These are phyloP conservation scores for Baccha elongata DNA, from an alignment of 2,888 invertebrate genomes.

Conservation along the genomic window DNA sequence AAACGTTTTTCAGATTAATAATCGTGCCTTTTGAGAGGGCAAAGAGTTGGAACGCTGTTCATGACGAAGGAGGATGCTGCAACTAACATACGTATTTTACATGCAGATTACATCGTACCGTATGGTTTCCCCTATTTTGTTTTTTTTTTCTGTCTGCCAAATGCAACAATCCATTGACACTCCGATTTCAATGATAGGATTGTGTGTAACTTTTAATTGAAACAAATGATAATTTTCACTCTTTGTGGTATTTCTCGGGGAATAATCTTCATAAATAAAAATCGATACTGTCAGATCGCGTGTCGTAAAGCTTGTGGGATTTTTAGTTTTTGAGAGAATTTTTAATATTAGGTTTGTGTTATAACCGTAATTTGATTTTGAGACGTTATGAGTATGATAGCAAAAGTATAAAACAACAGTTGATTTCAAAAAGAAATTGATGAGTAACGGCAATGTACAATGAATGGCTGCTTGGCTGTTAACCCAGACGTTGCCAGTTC, in stretches of 20 bases:
- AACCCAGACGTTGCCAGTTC: too few species aligned
- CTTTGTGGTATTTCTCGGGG: constrained; percentile 25
- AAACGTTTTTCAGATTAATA: constrained; percentile 51
- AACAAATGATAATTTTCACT: constrained; percentile 65
- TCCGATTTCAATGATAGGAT: constrained; percentile 27
- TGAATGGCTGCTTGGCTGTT: too few species aligned
- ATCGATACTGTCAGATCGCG: constrained; percentile 2
- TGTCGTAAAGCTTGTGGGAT: constrained; percentile 12
- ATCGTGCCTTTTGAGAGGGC: neutral
- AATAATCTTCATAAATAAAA: constrained; percentile 64
- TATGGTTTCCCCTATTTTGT: neutral
- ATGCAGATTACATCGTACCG: constrained; percentile 42
- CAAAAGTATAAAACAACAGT: too few species aligned
- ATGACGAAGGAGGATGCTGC: neutral
- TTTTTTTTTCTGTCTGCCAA: constrained; percentile 19
- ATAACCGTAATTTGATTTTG: too few species aligned
- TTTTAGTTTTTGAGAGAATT: constrained; percentile 11
- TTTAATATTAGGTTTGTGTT: neutral
- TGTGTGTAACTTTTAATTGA: constrained; percentile 62
- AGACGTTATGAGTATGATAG: too few species aligned
- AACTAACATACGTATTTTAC: constrained; percentile 36
- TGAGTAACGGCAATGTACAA: too few species aligned
- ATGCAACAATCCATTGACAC: neutral
- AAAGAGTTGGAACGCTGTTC: neutral
- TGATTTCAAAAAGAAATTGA: too few species aligned